Conservation (phyloP, 1,140 invertebrate species). For the Pararge aegeria region DNA sequence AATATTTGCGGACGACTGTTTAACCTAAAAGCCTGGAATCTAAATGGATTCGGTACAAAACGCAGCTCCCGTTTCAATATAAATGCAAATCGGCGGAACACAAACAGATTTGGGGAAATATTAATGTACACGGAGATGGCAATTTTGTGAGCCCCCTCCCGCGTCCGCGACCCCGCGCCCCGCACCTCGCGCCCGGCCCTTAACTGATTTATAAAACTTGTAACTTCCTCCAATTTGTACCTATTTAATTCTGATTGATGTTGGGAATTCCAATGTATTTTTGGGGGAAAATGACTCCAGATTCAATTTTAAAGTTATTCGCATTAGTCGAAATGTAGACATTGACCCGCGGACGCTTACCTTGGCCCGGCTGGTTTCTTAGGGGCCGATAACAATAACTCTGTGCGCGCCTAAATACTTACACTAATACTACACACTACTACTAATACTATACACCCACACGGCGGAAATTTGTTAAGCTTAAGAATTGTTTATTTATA, state of each 20-base stretch:
- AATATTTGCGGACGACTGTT: background rate
- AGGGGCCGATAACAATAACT: too few species aligned
- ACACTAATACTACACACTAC: too few species aligned
- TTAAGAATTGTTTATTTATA: too few species aligned
- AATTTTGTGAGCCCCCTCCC: background rate
- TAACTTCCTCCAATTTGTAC: background rate
- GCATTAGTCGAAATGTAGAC: too few species aligned
- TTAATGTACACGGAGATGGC: background rate
- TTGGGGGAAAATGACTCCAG: too few species aligned
- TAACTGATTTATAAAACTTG: background rate
- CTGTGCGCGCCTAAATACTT: too few species aligned
- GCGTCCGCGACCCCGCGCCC: too few species aligned
- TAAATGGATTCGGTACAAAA: background rate
- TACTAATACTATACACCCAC: too few species aligned
- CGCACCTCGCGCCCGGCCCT: background rate
- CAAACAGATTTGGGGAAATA: slow-evolving; percentile 5
- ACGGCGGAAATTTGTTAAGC: too few species aligned
- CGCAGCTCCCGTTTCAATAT: slow-evolving; percentile 4
- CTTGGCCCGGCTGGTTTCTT: too few species aligned
- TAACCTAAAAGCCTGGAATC: background rate
- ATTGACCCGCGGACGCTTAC: too few species aligned
- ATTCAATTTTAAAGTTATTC: too few species aligned
- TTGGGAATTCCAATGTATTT: background rate
- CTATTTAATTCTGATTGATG: background rate
- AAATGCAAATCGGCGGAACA: slow-evolving; percentile 5